Conservation (phyloP, 2,113 vertebrate species). For the Geococcyx californianus region DNA sequence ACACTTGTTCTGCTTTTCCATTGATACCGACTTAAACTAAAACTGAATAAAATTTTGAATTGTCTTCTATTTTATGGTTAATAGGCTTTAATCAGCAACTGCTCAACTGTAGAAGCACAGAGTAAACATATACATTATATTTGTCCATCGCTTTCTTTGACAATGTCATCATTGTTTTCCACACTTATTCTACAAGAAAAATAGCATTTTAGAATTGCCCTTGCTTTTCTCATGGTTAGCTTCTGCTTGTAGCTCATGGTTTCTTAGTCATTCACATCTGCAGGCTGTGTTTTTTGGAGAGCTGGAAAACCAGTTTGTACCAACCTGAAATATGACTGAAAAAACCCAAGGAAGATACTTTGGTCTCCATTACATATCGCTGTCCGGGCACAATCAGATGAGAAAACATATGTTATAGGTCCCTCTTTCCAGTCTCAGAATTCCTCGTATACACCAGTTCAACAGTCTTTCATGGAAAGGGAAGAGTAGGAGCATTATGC, state of each 20-base stretch:
- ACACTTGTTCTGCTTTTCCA: not conserved
- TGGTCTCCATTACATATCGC: not conserved
- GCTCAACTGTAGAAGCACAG: not conserved
- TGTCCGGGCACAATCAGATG: not conserved
- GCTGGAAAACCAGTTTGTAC: not conserved
- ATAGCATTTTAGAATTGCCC: not conserved
- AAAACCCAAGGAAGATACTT: not conserved
- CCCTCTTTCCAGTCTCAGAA: not conserved
- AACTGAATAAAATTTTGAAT: not conserved
- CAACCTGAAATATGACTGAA: not conserved
- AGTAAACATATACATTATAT: accelerated
- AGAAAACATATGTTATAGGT: not conserved
- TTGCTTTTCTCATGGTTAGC: not conserved
- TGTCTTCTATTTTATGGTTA: not conserved
- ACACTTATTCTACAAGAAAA: not conserved
- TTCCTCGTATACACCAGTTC: not conserved
- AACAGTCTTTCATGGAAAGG: not conserved
- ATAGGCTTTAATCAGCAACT: not conserved
- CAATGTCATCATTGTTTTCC: not conserved
- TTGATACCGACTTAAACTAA: not conserved
- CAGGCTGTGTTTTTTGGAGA: not conserved
- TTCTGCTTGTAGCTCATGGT: not conserved
- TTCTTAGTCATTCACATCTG: not conserved
- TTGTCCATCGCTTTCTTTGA: not conserved
- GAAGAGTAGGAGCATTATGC: not conserved